phyloP scores from a whole-genome alignment of 2,113 vertebrate species.

The Peromyscus maniculatus region DNA sequence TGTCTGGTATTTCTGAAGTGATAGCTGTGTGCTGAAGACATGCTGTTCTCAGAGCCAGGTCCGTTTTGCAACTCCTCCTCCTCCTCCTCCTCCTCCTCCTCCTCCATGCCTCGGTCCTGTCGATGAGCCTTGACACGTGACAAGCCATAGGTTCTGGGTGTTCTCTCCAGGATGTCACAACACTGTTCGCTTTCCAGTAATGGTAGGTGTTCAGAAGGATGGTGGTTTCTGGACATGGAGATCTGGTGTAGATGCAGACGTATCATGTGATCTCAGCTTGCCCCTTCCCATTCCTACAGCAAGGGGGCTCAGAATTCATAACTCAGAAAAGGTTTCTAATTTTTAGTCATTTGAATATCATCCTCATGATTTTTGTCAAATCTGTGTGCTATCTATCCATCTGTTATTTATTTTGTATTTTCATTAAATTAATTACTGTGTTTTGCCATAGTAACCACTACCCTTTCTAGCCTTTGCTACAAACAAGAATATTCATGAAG shows the following conservation, averaged over 20 bases:
- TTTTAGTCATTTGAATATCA: not conserved
- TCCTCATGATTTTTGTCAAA: slow-evolving; percentile 32
- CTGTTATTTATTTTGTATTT: slow-evolving; percentile 54
- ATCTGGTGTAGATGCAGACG: not conserved
- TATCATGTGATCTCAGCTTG: not conserved
- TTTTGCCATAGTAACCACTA: slow-evolving; percentile 9
- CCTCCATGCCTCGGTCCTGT: slow-evolving; percentile 3
- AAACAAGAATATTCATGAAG: slow-evolving; percentile 46
- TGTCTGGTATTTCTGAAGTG: slow-evolving; percentile 72
- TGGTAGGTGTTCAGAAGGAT: not conserved
- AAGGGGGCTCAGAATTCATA: not conserved
- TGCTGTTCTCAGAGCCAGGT: slow-evolving; percentile 47
- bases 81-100: not conserved
- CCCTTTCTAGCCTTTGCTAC: not conserved
- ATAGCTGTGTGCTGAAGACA: slow-evolving; percentile 24
- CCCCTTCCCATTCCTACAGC: not conserved
- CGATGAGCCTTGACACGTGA: not conserved
- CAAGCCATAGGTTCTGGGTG: slow-evolving; percentile 13
- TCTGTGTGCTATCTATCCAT: slow-evolving; percentile 29
- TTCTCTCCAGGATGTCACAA: slow-evolving; percentile 19
- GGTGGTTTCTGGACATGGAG: not conserved
- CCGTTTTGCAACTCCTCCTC: not conserved
- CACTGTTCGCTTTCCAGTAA: not conserved
- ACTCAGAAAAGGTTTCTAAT: slow-evolving; percentile 2
- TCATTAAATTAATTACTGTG: slow-evolving; percentile 39